Conservation (phyloP, 2,888 invertebrate genomes). For the Drosophila basisetae region DNA sequence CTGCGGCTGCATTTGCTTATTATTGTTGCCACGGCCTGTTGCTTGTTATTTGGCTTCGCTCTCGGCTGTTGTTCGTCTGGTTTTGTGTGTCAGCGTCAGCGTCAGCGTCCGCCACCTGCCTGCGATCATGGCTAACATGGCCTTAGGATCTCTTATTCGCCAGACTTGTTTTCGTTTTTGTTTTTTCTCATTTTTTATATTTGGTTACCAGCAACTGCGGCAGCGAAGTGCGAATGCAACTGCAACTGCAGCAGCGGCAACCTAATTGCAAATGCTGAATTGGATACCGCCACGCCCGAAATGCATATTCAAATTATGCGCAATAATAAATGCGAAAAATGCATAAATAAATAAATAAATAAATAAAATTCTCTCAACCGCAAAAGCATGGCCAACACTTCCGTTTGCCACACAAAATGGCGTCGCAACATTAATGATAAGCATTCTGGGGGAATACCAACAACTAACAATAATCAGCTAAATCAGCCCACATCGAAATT, state of each 20-base stretch:
- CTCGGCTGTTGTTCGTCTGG: conserved; percentile 54
- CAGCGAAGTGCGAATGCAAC: not conserved
- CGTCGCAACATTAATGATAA: conserved; percentile 29
- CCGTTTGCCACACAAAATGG: conserved; percentile 62
- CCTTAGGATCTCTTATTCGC: conserved; percentile 72
- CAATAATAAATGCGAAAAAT: conserved; percentile 63
- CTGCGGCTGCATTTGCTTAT: conserved; percentile 3
- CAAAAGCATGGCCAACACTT: conserved; percentile 67
- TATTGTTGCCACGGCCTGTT: conserved; percentile 54
- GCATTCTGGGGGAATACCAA: conserved; percentile 9
- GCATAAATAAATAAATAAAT: conserved; percentile 63
- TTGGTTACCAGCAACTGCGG: conserved; percentile 8
- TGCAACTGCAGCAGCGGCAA: conserved; percentile 21
- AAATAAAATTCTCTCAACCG: conserved; percentile 55
- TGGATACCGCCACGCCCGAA: conserved; percentile 48
- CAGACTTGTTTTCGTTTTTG: conserved; percentile 61
- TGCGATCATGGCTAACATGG: conserved; percentile 63
- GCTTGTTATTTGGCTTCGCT: conserved; percentile 46
- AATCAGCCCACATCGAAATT: conserved; percentile 3
- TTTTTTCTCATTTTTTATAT: not conserved
- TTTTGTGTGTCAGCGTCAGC: conserved; percentile 70
- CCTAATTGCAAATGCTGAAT: conserved; percentile 52
- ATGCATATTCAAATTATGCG: conserved; percentile 52
- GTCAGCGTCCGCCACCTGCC: conserved; percentile 80
- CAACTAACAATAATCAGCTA: conserved; percentile 2